Conservation (phyloP, 2,797 vertebrate genomes). For the Oreortyx pictus region DNA sequence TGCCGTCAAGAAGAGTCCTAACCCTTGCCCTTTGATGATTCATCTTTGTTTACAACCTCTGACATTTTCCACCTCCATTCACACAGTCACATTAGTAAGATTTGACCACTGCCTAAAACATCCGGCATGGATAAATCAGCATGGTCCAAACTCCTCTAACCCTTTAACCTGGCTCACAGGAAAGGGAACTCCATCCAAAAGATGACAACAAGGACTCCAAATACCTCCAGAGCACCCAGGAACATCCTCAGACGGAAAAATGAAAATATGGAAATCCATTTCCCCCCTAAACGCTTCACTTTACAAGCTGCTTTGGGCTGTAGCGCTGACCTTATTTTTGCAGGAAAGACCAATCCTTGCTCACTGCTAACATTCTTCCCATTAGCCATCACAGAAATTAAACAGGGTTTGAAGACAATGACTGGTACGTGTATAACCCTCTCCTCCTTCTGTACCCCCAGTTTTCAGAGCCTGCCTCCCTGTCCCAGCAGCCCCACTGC, state of each 20-base stretch:
- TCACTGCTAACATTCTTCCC: not conserved
- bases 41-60: constrained; percentile 7
- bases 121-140: not conserved
- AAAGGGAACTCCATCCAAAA: not conserved
- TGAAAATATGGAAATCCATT: not conserved
- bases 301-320: not conserved
- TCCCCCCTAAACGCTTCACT: not conserved
- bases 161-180: not conserved
- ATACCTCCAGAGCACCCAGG: not conserved
- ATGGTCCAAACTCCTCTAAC: not conserved
- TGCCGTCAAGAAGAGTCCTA: not conserved
- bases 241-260: not conserved
- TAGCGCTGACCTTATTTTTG: not conserved
- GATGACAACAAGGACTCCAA: not conserved
- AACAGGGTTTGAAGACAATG: not conserved
- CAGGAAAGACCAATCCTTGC: not conserved
- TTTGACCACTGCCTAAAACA: not conserved
- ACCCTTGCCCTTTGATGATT: constrained; percentile 2
- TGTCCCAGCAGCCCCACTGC: not conserved
- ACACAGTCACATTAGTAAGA: not conserved
- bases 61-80: constrained; percentile 17
- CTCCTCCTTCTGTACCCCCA: accelerated
- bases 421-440: not conserved
- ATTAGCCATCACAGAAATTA: not conserved
- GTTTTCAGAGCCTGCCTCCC: not conserved